Conservation (phyloP, 2,113 vertebrate species). For the Channa maculata region DNA sequence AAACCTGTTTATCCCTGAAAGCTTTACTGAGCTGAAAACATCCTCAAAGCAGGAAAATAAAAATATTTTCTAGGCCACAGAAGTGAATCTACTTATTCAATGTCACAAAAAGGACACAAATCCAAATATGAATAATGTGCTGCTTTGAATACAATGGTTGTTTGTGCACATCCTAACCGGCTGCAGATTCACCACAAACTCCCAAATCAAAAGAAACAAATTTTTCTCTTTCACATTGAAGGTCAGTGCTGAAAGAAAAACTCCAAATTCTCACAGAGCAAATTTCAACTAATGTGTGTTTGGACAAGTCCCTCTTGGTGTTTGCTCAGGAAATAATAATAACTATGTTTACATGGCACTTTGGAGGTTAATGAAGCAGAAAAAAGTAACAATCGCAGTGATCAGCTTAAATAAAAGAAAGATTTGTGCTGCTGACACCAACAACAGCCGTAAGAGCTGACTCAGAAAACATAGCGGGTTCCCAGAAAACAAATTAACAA, state of each 20-base stretch:
- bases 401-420: conserved; percentile 18
- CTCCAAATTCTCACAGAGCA: not conserved
- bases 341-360: conserved; percentile 10
- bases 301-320: not conserved
- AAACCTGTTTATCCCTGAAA: conserved; percentile 3
- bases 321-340: not conserved
- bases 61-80: not conserved
- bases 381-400: conserved; percentile 6
- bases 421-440: conserved; percentile 25
- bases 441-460: not conserved
- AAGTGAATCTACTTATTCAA: not conserved
- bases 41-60: not conserved
- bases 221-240: not conserved
- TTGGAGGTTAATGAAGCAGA: conserved; percentile 35
- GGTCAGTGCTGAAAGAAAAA: too few species aligned
- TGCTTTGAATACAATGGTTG: not conserved
- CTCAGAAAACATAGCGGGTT: conserved; percentile 8
- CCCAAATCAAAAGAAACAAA: not conserved
- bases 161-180: too few species aligned
- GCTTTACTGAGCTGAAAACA: conserved; percentile 1
- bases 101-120: not conserved
- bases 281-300: not conserved
- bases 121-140: not conserved
- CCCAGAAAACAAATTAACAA: conserved; percentile 19
- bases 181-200: too few species aligned